A percentile compares a stretch with the other conserved stretches of the same genome.
phyloP scores from a whole-genome alignment of 1,140 invertebrate genomes.

The Pseudomyrmex concolor region DNA sequence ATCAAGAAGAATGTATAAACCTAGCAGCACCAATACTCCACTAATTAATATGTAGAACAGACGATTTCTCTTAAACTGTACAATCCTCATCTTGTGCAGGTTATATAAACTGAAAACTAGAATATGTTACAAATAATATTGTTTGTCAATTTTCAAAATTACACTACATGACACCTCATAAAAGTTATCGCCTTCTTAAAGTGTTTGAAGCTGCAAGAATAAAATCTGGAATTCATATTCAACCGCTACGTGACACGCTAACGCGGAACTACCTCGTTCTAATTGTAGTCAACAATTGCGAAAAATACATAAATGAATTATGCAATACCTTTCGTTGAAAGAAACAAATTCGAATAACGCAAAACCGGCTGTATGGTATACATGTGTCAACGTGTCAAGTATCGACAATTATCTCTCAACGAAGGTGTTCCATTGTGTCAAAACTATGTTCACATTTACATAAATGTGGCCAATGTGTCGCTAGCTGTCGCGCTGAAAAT shows the following conservation, averaged over 20 bases:
- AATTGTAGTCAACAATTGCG: slow-evolving; percentile 8
- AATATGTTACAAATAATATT: neutral
- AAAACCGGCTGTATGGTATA: slow-evolving; percentile 8
- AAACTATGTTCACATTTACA: slow-evolving; percentile 30
- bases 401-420: slow-evolving; percentile 20
- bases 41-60: slow-evolving; percentile 76
- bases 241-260: neutral
- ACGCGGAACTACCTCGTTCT: neutral
- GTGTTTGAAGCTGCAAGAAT: no score
- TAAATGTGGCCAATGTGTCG: slow-evolving; percentile 54
- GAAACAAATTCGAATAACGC: slow-evolving; percentile 5
- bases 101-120: slow-evolving; percentile 37
- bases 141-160: neutral
- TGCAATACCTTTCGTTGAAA: slow-evolving; percentile 16
- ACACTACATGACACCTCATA: neutral
- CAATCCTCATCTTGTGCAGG: slow-evolving; percentile 81
- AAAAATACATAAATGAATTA: slow-evolving; percentile 45
- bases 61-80: slow-evolving; percentile 80
- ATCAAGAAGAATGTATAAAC: slow-evolving; percentile 77
- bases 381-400: slow-evolving; percentile 18
- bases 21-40: slow-evolving; percentile 68
- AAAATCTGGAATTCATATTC: neutral
- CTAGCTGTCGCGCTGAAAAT: slow-evolving; percentile 51
- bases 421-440: slow-evolving; percentile 21
- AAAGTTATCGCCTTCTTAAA: no score